phyloP scores from a whole-genome alignment of 2,797 vertebrate species.

The Spinus olivaceus region DNA sequence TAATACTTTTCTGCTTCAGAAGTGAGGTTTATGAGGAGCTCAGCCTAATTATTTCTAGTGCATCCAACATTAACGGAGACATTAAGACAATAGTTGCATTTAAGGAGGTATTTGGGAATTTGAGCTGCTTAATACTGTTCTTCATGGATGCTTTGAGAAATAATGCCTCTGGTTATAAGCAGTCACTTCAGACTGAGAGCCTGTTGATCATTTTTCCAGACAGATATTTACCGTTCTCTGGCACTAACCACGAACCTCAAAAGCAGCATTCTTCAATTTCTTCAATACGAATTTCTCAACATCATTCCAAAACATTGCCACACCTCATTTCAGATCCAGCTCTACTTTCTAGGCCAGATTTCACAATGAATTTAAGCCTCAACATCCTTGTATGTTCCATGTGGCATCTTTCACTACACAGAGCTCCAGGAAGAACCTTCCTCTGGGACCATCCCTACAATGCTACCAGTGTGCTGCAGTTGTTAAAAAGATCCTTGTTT shows the following conservation, averaged over 20 bases:
- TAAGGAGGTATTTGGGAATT: conserved; percentile 9
- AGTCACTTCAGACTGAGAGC: neutral
- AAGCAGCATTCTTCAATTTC: conserved; percentile 17
- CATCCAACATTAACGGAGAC: neutral
- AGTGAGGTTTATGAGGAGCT: neutral
- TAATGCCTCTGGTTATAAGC: neutral
- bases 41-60: neutral
- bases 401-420: neutral
- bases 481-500: conserved; percentile 49
- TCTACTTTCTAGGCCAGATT: conserved; percentile 45
- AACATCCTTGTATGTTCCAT: neutral
- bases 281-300: conserved; percentile 3
- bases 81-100: neutral
- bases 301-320: conserved; percentile 49
- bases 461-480: conserved; percentile 3
- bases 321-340: neutral
- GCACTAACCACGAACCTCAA: conserved; percentile 25
- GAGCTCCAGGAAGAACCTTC: conserved; percentile 27
- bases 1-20: neutral
- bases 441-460: conserved; percentile 18
- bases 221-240: conserved; percentile 17
- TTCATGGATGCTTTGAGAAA: neutral
- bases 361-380: neutral
- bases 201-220: conserved; percentile 41
- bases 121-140: neutral